phyloP scores from a whole-genome alignment of 2,797 vertebrate species.

The Pangasius krempfi region DNA sequence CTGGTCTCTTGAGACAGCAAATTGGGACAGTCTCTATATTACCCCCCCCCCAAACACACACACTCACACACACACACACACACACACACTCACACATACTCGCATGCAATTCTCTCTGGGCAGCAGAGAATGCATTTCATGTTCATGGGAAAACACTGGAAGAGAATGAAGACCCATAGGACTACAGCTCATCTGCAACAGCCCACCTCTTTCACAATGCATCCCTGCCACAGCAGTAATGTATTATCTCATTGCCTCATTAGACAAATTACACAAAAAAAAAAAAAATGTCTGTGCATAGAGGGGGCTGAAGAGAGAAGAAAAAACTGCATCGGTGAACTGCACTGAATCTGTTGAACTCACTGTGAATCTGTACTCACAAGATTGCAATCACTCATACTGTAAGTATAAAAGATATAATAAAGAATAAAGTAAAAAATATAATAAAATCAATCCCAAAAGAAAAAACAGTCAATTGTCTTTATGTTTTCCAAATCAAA shows the following conservation, averaged over 20 bases:
- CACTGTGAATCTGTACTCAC: too few species aligned
- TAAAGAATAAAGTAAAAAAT: neutral
- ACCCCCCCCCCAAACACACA: constrained; percentile 45
- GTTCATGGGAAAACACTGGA: constrained; percentile 68
- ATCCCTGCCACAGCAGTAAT: constrained; percentile 39
- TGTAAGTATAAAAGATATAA: neutral
- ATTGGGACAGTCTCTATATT: constrained; percentile 69
- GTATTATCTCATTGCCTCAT: constrained; percentile 50
- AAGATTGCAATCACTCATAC: neutral
- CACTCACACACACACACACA: neutral
- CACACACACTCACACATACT: constrained; percentile 33
- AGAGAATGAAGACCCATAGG: constrained; percentile 40
- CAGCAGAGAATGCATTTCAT: constrained; percentile 60
- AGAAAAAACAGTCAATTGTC: neutral
- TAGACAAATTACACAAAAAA: constrained; percentile 37
- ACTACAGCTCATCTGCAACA: constrained; percentile 27
- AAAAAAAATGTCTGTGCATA: neutral
- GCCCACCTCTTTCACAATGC: constrained; percentile 47
- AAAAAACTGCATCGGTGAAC: neutral
- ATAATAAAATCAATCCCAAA: neutral
- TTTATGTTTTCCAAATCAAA: neutral
- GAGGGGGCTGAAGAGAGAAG: neutral
- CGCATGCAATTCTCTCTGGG: constrained; percentile 60
- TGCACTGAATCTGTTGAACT: neutral
- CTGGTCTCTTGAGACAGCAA: constrained; percentile 69